A percentile compares a stretch with the other conserved stretches of the same genome.
These are phyloP conservation scores for Diplosoma virens DNA, from an alignment of 23 tunicate genomes.

Conservation along the genomic window DNA sequence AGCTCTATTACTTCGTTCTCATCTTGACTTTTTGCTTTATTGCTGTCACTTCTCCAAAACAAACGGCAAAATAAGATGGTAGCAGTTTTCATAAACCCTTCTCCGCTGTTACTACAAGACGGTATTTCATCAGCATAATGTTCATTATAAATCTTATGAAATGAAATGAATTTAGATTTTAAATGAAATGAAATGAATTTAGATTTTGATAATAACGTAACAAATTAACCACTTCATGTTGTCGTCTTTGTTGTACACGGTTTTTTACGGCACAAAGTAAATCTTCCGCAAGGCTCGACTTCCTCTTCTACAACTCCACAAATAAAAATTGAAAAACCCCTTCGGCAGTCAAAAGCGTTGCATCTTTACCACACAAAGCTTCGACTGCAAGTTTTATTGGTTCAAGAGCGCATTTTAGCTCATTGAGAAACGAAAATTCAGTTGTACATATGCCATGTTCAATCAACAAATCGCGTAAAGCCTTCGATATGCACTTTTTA, in stretches of 20 bases:
- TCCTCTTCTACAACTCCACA: neutral
- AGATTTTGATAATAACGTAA: slow-evolving; percentile 20
- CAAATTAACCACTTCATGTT: slow-evolving; percentile 29
- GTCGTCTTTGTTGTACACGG: slow-evolving; percentile 30
- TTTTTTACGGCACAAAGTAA: slow-evolving; percentile 21
- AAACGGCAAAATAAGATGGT: slow-evolving; percentile 13
- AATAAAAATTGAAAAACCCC: slow-evolving; percentile 9
- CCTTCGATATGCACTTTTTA: slow-evolving; percentile 11
- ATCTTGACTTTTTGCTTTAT: slow-evolving; percentile 20
- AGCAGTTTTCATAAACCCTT: slow-evolving; percentile 27
- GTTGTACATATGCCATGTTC: slow-evolving; percentile 4
- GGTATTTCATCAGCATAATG: slow-evolving; percentile 1
- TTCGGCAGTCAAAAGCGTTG: slow-evolving; percentile 34
- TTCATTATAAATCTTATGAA: neutral
- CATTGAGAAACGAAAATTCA: slow-evolving; percentile 13
- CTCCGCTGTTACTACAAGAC: slow-evolving; percentile 6
- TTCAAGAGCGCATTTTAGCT: slow-evolving; percentile 25
- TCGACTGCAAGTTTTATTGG: slow-evolving; percentile 35
- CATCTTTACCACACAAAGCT: slow-evolving; percentile 25
- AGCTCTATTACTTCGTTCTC: slow-evolving; percentile 3
- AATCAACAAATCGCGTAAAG: slow-evolving; percentile 17
- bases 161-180: neutral
- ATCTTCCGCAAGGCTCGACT: slow-evolving; percentile 9
- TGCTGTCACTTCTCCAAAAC: neutral
- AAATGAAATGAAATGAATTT: slow-evolving; percentile 4